A percentile compares a stretch with the other conserved stretches of the same genome.
These are phyloP conservation scores for Tachina lurida DNA, from an alignment of 2,888 invertebrate genomes.

Conservation along the genomic window DNA sequence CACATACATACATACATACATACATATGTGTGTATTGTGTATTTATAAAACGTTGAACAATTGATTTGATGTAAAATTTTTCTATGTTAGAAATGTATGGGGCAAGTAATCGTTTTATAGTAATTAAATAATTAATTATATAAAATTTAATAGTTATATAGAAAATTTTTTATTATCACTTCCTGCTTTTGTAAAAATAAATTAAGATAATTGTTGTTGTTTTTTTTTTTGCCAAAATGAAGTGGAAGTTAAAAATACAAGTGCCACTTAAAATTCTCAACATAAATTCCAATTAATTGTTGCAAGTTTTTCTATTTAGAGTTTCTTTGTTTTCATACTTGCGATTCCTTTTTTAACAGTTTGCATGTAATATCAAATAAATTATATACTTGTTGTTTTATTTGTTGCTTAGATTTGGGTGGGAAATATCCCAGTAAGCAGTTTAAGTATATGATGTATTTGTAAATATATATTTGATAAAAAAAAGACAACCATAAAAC, in stretches of 20 bases:
- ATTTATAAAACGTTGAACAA: neutral
- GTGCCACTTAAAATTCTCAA: conserved; percentile 61
- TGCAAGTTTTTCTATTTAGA: conserved; percentile 40
- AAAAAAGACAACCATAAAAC: neutral
- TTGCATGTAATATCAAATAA: conserved; percentile 61
- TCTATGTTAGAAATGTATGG: neutral
- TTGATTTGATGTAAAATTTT: conserved; percentile 10
- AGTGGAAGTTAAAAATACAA: neutral
- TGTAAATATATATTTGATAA: neutral
- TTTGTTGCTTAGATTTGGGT: neutral
- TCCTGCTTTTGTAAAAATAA: neutral
- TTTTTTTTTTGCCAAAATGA: conserved; percentile 3
- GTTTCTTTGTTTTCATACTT: conserved; percentile 13
- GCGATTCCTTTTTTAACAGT: conserved; percentile 25
- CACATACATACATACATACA: neutral
- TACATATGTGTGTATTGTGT: neutral
- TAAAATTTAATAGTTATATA: conserved; percentile 25
- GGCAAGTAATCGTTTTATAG: neutral
- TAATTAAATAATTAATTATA: conserved; percentile 33
- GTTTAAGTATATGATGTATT: neutral
- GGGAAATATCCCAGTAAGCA: neutral
- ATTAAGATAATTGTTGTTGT: conserved; percentile 12
- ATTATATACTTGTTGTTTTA: conserved; percentile 39
- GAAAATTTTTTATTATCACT: neutral
- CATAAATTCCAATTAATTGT: conserved; percentile 68